Percentiles rank a stretch among this genome's conserved stretches.
Evolutionary conservation across 2,113 vertebrate species (phyloP).

Genomic region (Vulpes lagopus): DNA sequence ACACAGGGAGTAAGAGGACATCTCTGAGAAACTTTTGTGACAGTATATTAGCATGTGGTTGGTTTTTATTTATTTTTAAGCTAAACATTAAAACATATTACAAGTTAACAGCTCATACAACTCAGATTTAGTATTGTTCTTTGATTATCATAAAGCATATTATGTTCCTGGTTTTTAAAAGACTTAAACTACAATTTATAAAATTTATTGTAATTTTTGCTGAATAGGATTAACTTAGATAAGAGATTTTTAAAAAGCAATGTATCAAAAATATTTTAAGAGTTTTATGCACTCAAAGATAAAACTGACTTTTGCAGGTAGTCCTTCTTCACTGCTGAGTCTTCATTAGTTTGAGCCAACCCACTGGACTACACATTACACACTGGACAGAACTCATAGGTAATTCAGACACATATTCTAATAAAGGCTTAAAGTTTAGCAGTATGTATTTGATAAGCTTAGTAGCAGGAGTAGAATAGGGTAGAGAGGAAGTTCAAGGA

Average conservation of each 20-base stretch:
- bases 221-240: constrained; percentile 84
- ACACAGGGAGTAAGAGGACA: rapidly evolving
- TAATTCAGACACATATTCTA: not conserved
- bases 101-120: not conserved
- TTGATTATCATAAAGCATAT: constrained; percentile 67
- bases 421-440: not conserved
- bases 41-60: not conserved
- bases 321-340: not conserved
- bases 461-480: not conserved
- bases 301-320: not conserved
- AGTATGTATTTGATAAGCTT: not conserved
- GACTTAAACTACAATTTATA: constrained; percentile 80
- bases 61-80: constrained; percentile 63
- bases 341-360: not conserved
- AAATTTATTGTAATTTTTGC: constrained; percentile 89
- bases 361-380: not conserved
- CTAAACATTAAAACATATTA: constrained; percentile 34
- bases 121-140: constrained; percentile 58
- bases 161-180: constrained; percentile 81
- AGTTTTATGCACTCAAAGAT: not conserved
- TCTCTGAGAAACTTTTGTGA: not conserved
- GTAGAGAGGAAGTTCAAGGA: not conserved
- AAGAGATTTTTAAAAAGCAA: constrained; percentile 84
- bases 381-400: not conserved
- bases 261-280: constrained; percentile 65